Conservation (phyloP, 1,140 invertebrate species). For the Holcopasites calliopsidis region DNA sequence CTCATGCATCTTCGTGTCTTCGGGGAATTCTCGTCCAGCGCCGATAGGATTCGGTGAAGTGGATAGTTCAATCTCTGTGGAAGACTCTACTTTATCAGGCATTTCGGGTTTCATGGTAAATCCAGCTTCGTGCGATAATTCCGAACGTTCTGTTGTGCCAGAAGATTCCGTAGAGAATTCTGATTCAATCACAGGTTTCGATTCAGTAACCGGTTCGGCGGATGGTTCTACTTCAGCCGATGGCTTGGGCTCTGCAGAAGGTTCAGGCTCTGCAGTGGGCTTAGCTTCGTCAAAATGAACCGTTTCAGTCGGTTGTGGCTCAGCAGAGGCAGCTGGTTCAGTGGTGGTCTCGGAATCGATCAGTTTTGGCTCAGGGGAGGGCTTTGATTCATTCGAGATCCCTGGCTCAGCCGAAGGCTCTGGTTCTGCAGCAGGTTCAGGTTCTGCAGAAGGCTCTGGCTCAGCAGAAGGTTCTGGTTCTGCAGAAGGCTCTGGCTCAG, state of each 20-base stretch:
- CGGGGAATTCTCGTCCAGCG: slow-evolving; percentile 56
- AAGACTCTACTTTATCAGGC: background rate
- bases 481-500: slow-evolving; percentile 57
- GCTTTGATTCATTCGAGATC: too few relatives aligned
- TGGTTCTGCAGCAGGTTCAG: slow-evolving; percentile 50
- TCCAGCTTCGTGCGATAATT: background rate
- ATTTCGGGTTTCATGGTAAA: background rate
- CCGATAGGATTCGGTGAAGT: slow-evolving; percentile 35
- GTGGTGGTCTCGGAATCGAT: too few relatives aligned
- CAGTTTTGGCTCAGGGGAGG: slow-evolving; percentile 38
- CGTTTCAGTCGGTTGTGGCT: slow-evolving; percentile 67
- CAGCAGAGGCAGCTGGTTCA: slow-evolving; percentile 63
- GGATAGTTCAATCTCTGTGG: slow-evolving; percentile 30
- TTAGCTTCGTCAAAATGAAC: slow-evolving; percentile 34
- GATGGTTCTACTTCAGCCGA: background rate
- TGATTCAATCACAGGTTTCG: slow-evolving; percentile 31
- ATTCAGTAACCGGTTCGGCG: slow-evolving; percentile 58
- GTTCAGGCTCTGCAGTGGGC: slow-evolving; percentile 54
- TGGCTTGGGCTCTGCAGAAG: slow-evolving; percentile 53
- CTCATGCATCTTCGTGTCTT: slow-evolving; percentile 59
- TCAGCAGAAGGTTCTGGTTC: slow-evolving; percentile 56
- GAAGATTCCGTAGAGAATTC: slow-evolving; percentile 53
- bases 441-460: slow-evolving; percentile 58
- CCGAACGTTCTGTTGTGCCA: background rate
- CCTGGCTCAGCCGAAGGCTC: slow-evolving; percentile 62